Conservation (phyloP, 2,888 invertebrate species). For the Drosophila melanosoma region DNA sequence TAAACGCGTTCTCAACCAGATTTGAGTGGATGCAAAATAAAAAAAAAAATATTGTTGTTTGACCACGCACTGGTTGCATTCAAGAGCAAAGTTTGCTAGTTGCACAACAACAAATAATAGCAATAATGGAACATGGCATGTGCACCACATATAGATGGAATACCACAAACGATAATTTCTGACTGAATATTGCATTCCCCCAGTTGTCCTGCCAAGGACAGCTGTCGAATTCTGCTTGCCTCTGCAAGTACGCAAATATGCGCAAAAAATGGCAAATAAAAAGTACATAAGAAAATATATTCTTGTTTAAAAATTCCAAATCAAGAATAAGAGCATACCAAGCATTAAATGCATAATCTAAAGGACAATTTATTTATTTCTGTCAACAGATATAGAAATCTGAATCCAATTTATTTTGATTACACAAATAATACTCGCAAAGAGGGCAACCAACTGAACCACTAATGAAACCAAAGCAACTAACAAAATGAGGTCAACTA, state of each 20-base stretch:
- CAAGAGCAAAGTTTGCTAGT: background rate
- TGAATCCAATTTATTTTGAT: constrained; percentile 1
- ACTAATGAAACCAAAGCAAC: background rate
- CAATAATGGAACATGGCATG: background rate
- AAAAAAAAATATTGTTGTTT: background rate
- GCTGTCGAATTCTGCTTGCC: background rate
- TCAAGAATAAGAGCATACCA: background rate
- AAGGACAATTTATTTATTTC: background rate
- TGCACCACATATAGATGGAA: background rate
- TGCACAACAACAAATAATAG: background rate
- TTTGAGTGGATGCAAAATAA: constrained; percentile 1
- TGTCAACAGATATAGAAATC: background rate
- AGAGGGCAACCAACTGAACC: background rate
- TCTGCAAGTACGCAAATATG: background rate
- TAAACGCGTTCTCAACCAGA: background rate
- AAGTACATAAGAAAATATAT: background rate
- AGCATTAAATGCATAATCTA: background rate
- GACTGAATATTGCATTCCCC: background rate
- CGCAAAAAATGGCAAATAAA: background rate
- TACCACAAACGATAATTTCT: constrained; percentile 5
- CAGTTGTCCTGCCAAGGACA: background rate
- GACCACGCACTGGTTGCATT: constrained; percentile 4
- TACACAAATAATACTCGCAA: background rate
- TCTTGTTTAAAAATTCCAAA: background rate
- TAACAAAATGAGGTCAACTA: background rate